Percentiles rank a stretch among this genome's conserved stretches.
phyloP scores from a whole-genome alignment of 2,113 vertebrate species.

The Aphelocoma coerulescens region DNA sequence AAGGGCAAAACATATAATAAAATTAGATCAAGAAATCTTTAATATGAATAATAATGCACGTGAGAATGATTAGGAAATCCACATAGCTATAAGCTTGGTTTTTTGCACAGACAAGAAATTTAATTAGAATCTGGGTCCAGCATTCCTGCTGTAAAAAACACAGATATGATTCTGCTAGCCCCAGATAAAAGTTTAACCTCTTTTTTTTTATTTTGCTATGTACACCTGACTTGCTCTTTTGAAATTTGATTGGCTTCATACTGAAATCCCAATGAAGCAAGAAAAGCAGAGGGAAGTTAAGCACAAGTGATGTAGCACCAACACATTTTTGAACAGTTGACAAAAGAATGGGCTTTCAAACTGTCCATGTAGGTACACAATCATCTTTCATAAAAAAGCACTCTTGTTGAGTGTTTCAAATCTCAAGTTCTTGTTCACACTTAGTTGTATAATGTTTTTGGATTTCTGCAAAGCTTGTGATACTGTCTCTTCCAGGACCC shows the following conservation, averaged over 20 bases:
- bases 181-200: neutral
- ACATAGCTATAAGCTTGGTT: neutral
- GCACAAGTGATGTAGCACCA: neutral
- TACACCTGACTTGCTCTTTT: neutral
- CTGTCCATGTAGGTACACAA: neutral
- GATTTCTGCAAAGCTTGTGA: neutral
- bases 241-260: neutral
- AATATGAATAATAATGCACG: neutral
- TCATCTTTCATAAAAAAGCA: neutral
- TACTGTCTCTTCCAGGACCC: too few species aligned
- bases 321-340: neutral
- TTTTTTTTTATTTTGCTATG: neutral
- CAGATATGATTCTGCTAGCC: neutral
- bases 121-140: neutral
- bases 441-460: neutral
- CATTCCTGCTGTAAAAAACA: neutral
- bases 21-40: neutral
- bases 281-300: neutral
- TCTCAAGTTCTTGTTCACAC: neutral
- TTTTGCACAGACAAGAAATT: neutral
- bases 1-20: neutral
- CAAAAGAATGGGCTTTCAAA: neutral
- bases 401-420: neutral
- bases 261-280: neutral
- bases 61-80: neutral